Evolutionary conservation across 2,888 invertebrate genomes (phyloP), one percentile per base, ranked within the genome.

Genomic region (Dryobotodes eremita): DNA sequence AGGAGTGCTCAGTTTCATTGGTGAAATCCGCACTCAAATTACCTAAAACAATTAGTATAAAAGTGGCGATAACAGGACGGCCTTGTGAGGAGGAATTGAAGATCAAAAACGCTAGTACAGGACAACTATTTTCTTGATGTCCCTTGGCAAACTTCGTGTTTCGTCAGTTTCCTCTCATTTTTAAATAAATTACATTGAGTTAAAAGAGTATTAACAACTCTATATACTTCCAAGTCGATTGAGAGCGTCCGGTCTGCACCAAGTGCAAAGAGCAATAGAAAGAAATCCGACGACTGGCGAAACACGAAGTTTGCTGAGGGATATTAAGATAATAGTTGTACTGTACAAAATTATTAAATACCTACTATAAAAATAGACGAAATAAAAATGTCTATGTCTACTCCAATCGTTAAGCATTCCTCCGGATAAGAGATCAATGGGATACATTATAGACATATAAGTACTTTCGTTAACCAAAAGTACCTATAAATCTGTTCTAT

Each of bases 11-110:
- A 17, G 59, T 59, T 20, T 62, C 4, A 23, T 61, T 23, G 36
- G 20, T 23, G 62, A 62, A 36, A 11, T 62, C 20, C 11, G 5
- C 5, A 36, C 55, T 31, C 15, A 46, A 61, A 59, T 70, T n/a
- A 70, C 36, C 50, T 61, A 3, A 61, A 64, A n/a, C 26, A 71
- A 80, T 71, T 80, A 36, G 62, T 46, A 31, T 46, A 2, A 62
- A 46, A 62, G 20, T 26, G 36, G 2, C 10, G 10, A 20, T 23
- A 46, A 20, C 5, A 42, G 13, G 26, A 31, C 53, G 48, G 46
- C 3, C 1, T 48, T 65, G 10, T 59, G 10, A 59, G 62, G 46
- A 73, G 53, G 42, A 73, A 71, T 57, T 61, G 1, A 69, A 71
- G 23, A 69, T 57, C 36, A 36, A 42, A 73, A 62, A 36, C 48